Conservation (phyloP, 2,797 vertebrate genomes). For the Scomberomorus guttatus region DNA sequence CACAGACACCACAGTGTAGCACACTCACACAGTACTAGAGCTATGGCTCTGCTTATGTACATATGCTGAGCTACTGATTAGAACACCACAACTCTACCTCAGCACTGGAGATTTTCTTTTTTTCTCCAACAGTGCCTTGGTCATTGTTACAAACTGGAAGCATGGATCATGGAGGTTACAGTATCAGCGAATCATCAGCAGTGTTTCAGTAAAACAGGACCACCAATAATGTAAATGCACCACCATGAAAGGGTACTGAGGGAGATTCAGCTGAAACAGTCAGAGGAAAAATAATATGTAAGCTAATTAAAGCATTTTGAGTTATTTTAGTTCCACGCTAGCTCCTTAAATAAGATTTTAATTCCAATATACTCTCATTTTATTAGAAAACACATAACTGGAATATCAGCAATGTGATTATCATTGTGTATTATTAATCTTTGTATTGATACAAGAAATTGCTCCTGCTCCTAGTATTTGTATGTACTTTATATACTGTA, state of each 20-base stretch:
- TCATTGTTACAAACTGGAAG: slow-evolving; percentile 19
- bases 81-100: not conserved
- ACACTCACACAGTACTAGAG: slow-evolving; percentile 27
- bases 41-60: slow-evolving; percentile 1
- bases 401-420: not conserved
- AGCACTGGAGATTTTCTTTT: not conserved
- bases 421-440: not conserved
- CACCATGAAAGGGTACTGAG: not conserved
- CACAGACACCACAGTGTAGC: slow-evolving; percentile 30
- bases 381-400: not conserved
- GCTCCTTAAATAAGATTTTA: not conserved
- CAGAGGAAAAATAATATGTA: not conserved
- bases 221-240: slow-evolving; percentile 3
- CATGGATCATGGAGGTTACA: not conserved
- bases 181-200: slow-evolving; percentile 7
- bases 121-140: slow-evolving; percentile 6
- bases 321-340: not conserved
- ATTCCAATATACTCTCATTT: not conserved
- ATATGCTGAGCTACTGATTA: slow-evolving; percentile 18
- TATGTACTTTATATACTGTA: not conserved
- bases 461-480: not conserved
- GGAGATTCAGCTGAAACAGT: not conserved
- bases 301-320: slow-evolving; percentile 6
- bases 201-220: not conserved
- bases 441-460: not conserved